A percentile compares a stretch with the other conserved stretches of the same genome.
Evolutionary conservation across 2,888 invertebrate genomes (phyloP).

Genomic region (Meliscaeva auricollis): DNA sequence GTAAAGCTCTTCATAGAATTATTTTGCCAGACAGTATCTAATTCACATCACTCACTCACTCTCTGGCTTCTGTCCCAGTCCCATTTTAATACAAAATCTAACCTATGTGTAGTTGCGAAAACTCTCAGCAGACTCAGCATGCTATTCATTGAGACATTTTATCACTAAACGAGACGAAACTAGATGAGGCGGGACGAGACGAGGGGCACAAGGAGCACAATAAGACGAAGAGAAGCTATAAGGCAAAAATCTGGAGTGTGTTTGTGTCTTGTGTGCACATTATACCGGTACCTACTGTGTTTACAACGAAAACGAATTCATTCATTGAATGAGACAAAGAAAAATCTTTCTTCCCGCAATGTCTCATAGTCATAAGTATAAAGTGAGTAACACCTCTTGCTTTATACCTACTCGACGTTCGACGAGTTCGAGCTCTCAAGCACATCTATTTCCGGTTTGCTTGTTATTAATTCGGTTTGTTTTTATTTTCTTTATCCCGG

Average conservation of each 20-base stretch:
- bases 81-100: conserved; percentile 22
- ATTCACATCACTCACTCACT: conserved; percentile 52
- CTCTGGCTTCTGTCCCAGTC: conserved; percentile 13
- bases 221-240: no score
- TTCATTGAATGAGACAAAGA: conserved; percentile 65
- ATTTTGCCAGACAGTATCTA: conserved; percentile 35
- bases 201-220: background rate
- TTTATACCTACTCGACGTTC: background rate
- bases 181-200: background rate
- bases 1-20: conserved; percentile 17
- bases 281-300: conserved; percentile 14
- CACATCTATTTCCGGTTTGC: conserved; percentile 52
- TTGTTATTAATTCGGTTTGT: conserved; percentile 20
- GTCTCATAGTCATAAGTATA: conserved; percentile 63
- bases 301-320: conserved; percentile 65
- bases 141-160: conserved; percentile 61
- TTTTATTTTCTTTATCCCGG: conserved; percentile 11
- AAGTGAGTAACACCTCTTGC: conserved; percentile 64
- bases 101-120: conserved; percentile 35
- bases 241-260: conserved; percentile 24
- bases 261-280: conserved; percentile 32
- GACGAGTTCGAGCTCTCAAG: conserved; percentile 24
- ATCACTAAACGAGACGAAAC: conserved; percentile 32
- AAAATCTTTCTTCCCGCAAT: conserved; percentile 53
- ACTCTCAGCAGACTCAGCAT: conserved; percentile 31